Percentiles rank a stretch among this genome's conserved stretches.
Conservation (phyloP, 2,113 vertebrate genomes). For the Eira barbara region DNA sequence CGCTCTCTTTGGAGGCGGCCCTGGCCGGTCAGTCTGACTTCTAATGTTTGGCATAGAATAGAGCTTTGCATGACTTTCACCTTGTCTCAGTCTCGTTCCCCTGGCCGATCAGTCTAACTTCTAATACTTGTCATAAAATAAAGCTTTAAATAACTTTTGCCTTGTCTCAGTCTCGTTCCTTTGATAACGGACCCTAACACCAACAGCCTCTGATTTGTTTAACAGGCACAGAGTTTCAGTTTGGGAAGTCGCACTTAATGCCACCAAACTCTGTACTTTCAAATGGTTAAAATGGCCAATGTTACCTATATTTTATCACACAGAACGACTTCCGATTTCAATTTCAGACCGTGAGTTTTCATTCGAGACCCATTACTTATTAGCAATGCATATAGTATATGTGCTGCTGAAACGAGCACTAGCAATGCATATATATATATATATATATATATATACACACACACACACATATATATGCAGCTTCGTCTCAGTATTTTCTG, state of each 20-base stretch:
- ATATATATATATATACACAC: not conserved
- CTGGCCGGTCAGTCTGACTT: too few relatives aligned
- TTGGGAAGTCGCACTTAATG: not conserved
- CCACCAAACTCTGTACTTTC: not conserved
- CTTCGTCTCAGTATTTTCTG: not conserved
- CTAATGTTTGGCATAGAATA: too few relatives aligned
- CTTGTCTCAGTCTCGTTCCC: too few relatives aligned
- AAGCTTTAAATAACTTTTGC: too few relatives aligned
- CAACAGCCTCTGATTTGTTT: not conserved
- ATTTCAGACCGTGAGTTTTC: slow-evolving; percentile 16
- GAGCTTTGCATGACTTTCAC: too few relatives aligned
- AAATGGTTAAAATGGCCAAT: not conserved
- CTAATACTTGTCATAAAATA: too few relatives aligned
- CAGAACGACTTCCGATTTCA: not conserved
- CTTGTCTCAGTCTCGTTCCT: too few relatives aligned
- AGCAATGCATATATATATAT: not conserved
- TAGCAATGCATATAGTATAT: not conserved
- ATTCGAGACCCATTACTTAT: not conserved
- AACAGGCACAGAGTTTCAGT: not conserved
- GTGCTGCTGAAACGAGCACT: too few relatives aligned
- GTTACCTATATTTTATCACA: not conserved
- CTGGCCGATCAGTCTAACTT: too few relatives aligned
- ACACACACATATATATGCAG: not conserved
- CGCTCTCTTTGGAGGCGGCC: too few relatives aligned
- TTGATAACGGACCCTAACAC: not conserved